Evolutionary conservation across 2,888 invertebrate genomes (phyloP), one percentile per base, ranked within the genome.

Genomic region (Xestia c-nigrum): DNA sequence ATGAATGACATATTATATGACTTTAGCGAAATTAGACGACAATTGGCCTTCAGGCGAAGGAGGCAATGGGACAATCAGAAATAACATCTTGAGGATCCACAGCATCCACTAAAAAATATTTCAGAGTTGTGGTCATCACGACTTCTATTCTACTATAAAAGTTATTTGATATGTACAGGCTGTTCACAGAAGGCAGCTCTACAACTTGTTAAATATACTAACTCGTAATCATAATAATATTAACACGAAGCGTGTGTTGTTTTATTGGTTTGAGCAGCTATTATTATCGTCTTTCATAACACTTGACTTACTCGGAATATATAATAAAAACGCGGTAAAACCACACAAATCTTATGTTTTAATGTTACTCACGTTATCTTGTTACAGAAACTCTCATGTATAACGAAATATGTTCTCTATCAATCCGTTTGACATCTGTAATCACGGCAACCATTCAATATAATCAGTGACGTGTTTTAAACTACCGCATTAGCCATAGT

Each of bases 321-420:
- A 0, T 67, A 63, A 67, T 76, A 83, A 68, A 5, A 38, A 43
- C 52, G 63, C 38, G 61, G 67, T 50, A 59, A 71, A 72, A 83
- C 68, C 50, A 72, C 46, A 77, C 46, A 68, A 40, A 50, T n/a
- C 9, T 38, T 46, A 57, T 46, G 21, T 2, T 64, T 73, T 46
- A 80, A 63, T 74, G 38, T 24, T 61, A 67, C n/a, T n/a, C n/a
- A n/a, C n/a, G n/a, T n/a, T n/a, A n/a, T n/a, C n/a, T 38, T 3
- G n/a, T 14, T 31, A 69, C 14, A 46, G 7, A 52, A 31, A 46
- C 16, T 50, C 9, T 50, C 21, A 24, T 69, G 52, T 24, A 40
- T 52, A 0, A 21, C 40, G 24, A 7, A 57, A 31, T 19, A 40
- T 55, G 31, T 16, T 66, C 24, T 67, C 14, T 68, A 55, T 31